phyloP scores from a whole-genome alignment of 2,113 vertebrate species.

The Chionodraco myersi region DNA sequence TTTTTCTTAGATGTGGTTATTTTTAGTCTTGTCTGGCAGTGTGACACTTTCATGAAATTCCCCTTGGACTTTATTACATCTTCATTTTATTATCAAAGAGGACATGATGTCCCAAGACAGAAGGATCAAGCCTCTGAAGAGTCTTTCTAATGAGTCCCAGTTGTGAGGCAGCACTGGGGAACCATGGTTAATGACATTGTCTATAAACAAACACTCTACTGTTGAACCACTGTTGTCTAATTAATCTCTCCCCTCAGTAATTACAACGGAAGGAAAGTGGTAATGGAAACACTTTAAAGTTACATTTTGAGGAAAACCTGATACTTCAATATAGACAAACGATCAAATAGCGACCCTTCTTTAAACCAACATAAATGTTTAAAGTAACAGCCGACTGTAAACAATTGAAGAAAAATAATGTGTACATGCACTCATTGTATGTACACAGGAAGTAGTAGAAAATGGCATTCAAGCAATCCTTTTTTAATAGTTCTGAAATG shows the following conservation, averaged over 20 bases:
- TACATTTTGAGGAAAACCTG: no score
- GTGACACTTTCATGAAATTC: constrained; percentile 21
- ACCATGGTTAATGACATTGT: constrained; percentile 47
- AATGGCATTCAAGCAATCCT: not conserved
- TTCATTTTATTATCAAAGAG: constrained; percentile 21
- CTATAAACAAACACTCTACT: constrained; percentile 61
- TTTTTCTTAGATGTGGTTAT: not conserved
- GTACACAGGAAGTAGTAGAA: not conserved
- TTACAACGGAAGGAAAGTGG: constrained; percentile 7
- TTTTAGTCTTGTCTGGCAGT: not conserved
- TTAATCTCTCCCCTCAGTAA: constrained; percentile 47
- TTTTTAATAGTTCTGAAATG: not conserved
- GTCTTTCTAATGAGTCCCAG: constrained; percentile 47
- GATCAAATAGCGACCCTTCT: not conserved
- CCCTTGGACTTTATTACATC: not conserved
- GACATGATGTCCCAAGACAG: constrained; percentile 28
- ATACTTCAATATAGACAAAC: no score
- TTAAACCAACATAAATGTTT: not conserved
- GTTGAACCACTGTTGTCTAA: constrained; percentile 41
- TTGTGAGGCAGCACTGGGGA: constrained; percentile 40
- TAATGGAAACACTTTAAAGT: not conserved
- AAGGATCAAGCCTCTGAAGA: not conserved
- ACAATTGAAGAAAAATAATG: not conserved
- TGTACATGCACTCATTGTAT: not conserved
- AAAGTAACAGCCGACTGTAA: not conserved